Base-by-base conservation (phyloP, 2,888 invertebrate genomes). In the Dicranocentrus wangi region DNA sequence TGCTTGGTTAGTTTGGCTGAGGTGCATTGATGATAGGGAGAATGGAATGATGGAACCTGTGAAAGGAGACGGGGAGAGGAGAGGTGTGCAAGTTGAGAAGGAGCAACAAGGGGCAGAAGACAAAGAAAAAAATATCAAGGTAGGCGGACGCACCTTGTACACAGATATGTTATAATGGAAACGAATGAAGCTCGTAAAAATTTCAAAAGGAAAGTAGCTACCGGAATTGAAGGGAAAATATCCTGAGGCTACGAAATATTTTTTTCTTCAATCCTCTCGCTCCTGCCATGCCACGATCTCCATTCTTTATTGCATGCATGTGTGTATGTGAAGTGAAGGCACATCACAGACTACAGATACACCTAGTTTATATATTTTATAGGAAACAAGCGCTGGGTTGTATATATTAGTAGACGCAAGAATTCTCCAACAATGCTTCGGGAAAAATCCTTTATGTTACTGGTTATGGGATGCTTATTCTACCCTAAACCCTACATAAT, bases 201-300 rank as follows among this genome's bases (percentile, higher is more conserved):
- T 86, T 86, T 86, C 84, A 84, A 86, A 85, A 86, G 80, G 84
- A 86, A 86, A 84, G 82, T 76, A 83, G 86, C 86, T 86, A 85
- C 86, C 85, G 86, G 86, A 86, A 86, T 86, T 86, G 79, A 85
- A 83, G 65, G 82, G 82, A 82, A 84, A 82, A 83, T 83, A 69
- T 77, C 86, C 82, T 58, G 81, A 32, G 83, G 86, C 77, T 42
- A 82, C 82, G 53, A 39, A 71, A 47, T 66, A 81, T 78, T 81
- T 82, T 68, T 53, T 70, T 73, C 65, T 60, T 72, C 23, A 21
- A 47, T 63, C 51, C 47, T 60, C 32, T 79, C 51, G 79, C 72
- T 72, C 53, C 72, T 66, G 58, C 47, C 53, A 25, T 39, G 47
- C 55, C 60, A 70, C 60, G 28, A 47, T 76, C 69, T 69, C 55